Evolutionary conservation across 2,113 vertebrate genomes (phyloP), one percentile per base, ranked within the genome.

Genomic region (Parus major): DNA sequence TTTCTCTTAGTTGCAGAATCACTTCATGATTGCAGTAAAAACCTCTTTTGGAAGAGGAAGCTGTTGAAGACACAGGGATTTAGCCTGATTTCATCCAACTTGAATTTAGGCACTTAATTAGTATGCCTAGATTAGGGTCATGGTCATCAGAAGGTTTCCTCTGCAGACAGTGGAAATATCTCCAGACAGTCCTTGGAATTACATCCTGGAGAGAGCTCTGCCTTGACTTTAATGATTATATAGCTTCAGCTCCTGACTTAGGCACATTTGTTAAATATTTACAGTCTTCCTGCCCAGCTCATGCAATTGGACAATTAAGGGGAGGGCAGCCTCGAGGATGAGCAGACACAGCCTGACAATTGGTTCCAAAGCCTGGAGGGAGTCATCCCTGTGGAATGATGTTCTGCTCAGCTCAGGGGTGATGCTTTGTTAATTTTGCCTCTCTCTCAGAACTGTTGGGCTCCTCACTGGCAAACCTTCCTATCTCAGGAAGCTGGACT

Each of bases 371-470:
- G 33, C 33, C 27, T 42, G 19, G 23, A 68, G 9, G 25, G 33
- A 63, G 15, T 12, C 1, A 3, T 84, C 28, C 33, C 59, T 11
- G 5, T 6, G 39, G 29, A 15, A 7, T 66, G 42, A 65, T 39
- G 55, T 25, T 77, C 86, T 72, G 16, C 46, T 42, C 57, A 53
- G 46, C 53, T 76, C 57, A 47, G 47, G n/a, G 46, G 5, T 69
- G 60, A 7, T 73, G 29, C 21, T 81, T 50, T 4, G 0, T 52
- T 71, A 42, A 9, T 77, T 93, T 55, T 73, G 31, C 31, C 9
- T 49, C 49, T 83, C 0, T 0, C 7, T 86, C 16, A 47, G 44
- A 39, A 16, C 17, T 31, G 35, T 7, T 49, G 31, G 53, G 9
- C 15, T 72, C 42, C 53, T 86, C 0, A 0, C 14, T 71, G 60